Conservation (phyloP, 23 tunicate genomes). For the Ascidia mentula region DNA sequence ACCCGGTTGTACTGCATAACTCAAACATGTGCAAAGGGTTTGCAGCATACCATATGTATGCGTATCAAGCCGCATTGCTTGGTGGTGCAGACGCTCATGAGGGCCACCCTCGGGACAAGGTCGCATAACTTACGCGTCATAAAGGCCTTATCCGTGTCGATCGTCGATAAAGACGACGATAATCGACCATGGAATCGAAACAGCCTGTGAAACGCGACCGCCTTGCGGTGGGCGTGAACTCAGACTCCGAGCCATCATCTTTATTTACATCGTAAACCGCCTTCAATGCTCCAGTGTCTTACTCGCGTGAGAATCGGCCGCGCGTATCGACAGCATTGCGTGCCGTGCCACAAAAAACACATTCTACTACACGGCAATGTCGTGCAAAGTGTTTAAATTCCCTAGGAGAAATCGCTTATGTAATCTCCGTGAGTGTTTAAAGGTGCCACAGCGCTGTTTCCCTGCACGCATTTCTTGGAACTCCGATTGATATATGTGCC, state of each 20-base stretch:
- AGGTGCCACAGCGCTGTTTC: not conserved
- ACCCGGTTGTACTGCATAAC: too few species aligned
- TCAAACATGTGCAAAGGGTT: too few species aligned
- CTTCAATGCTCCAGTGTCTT: not conserved
- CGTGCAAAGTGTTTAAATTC: not conserved
- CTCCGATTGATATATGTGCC: too few species aligned
- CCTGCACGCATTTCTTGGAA: too few species aligned
- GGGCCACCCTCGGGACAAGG: not conserved
- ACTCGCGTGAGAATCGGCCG: not conserved
- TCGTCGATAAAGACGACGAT: not conserved
- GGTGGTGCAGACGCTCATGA: too few species aligned
- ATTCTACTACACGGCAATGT: not conserved
- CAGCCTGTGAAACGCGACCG: not conserved
- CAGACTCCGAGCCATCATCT: not conserved
- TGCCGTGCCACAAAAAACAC: not conserved
- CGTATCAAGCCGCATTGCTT: too few species aligned
- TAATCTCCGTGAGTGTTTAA: not conserved
- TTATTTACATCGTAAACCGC: not conserved
- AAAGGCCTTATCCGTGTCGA: not conserved
- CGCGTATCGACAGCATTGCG: not conserved
- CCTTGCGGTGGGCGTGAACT: not conserved
- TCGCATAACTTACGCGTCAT: not conserved
- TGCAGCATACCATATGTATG: too few species aligned
- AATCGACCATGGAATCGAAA: too few species aligned
- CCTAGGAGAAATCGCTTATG: not conserved